Percentiles rank a stretch among this genome's conserved stretches.
phyloP scores from a whole-genome alignment of 1,140 invertebrate genomes.

The Cydia splendana region DNA sequence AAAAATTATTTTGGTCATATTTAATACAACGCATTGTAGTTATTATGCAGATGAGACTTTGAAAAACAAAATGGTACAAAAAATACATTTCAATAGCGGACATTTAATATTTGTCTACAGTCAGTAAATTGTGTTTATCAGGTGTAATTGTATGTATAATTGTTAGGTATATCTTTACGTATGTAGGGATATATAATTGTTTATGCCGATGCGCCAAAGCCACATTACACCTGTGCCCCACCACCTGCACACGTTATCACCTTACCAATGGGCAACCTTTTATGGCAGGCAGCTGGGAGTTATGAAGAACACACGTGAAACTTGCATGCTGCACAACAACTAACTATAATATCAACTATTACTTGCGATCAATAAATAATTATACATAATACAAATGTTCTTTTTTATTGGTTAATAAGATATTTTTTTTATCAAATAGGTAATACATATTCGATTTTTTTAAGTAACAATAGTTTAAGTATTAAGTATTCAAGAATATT shows the following conservation, averaged over 20 bases:
- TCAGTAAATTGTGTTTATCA: not conserved
- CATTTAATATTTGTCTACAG: too few species aligned
- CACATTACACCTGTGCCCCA: not conserved
- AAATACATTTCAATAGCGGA: too few species aligned
- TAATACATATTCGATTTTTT: too few species aligned
- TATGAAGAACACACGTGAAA: slow-evolving; percentile 4
- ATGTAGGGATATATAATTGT: not conserved
- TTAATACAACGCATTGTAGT: too few species aligned
- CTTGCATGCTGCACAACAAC: slow-evolving; percentile 1
- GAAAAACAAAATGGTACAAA: too few species aligned
- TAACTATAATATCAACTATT: not conserved
- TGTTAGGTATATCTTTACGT: not conserved
- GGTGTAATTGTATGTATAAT: not conserved
- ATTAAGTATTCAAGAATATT: too few species aligned
- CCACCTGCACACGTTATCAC: slow-evolving; percentile 13
- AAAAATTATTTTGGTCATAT: too few species aligned
- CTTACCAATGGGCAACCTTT: slow-evolving; percentile 12
- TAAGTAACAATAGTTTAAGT: too few species aligned
- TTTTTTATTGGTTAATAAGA: not conserved
- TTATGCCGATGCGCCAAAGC: slow-evolving; percentile 4
- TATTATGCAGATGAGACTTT: too few species aligned
- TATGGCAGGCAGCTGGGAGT: slow-evolving; percentile 1
- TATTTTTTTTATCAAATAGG: too few species aligned
- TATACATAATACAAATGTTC: not conserved
- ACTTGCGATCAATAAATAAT: not conserved